phyloP scores from a whole-genome alignment of 2,797 vertebrate genomes.

The Vespertilio murinus region DNA sequence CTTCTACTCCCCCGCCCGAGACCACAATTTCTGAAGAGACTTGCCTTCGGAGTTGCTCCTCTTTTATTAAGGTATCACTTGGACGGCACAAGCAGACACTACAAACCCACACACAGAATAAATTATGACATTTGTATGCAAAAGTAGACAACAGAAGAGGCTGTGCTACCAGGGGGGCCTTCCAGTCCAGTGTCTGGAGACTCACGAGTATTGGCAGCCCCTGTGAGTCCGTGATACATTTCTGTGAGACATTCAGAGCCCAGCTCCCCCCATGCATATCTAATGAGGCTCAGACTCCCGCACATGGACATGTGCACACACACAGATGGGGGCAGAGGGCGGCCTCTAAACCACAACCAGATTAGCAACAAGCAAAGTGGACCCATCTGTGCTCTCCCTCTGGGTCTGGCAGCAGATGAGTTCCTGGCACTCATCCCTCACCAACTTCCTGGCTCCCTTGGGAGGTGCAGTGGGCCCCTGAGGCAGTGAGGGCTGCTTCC shows the following conservation, averaged over 20 bases:
- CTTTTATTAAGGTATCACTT: slow-evolving; percentile 67
- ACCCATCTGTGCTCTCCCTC: not conserved
- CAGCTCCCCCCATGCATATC: not conserved
- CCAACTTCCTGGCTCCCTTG: not conserved
- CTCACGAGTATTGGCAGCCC: not conserved
- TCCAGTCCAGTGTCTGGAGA: not conserved
- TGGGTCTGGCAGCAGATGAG: not conserved
- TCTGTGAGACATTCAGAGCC: not conserved
- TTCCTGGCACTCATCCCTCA: not conserved
- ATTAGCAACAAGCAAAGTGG: not conserved
- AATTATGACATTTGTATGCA: slow-evolving; percentile 58
- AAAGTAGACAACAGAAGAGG: not conserved
- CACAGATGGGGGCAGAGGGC: not conserved
- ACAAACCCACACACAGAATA: slow-evolving; percentile 50
- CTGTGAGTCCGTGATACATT: not conserved
- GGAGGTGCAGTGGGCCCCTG: not conserved
- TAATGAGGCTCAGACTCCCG: not conserved
- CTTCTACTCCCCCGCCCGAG: not conserved
- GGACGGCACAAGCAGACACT: slow-evolving; percentile 37
- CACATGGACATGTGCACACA: not conserved
- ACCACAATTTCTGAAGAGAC: not conserved
- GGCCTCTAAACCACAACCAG: not conserved
- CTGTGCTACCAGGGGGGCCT: not conserved
- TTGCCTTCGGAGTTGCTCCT: slow-evolving; percentile 24
- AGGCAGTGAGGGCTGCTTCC: not conserved